Evolutionary conservation across 2,113 vertebrate species (phyloP).

Genomic region (Forbesichthys agassizii): DNA sequence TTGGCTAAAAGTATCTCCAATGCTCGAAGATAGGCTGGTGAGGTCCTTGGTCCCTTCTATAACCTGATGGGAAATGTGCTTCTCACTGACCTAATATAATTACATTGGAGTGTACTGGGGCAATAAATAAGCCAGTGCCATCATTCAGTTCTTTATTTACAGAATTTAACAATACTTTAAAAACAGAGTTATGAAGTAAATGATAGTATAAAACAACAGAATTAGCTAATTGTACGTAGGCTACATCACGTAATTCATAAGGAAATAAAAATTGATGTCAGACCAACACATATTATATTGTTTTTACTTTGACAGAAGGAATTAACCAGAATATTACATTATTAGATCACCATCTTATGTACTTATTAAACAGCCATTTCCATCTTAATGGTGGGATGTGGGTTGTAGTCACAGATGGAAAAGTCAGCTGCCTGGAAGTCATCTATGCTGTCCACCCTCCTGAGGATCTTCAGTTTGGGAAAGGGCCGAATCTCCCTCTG

Average conservation of each 20-base stretch:
- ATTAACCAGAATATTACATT: neutral
- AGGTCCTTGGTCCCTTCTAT: no score
- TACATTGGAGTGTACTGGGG: no score
- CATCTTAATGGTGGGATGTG: constrained; percentile 94
- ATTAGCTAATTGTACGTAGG: neutral
- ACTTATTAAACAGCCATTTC: constrained; percentile 87
- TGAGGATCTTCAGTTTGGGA: constrained; percentile 89
- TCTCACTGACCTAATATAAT: no score
- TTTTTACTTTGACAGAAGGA: neutral
- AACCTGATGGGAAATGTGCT: no score
- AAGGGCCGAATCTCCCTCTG: constrained; percentile 89
- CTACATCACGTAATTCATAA: neutral
- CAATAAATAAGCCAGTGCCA: no score
- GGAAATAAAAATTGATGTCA: neutral
- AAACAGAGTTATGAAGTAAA: neutral
- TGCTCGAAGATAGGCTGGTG: no score
- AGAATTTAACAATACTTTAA: constrained; percentile 9
- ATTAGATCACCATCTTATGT: no score
- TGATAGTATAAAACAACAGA: neutral
- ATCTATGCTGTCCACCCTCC: constrained; percentile 83
- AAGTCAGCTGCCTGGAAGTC: constrained; percentile 91
- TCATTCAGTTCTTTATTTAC: constrained; percentile 44
- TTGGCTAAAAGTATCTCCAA: no score
- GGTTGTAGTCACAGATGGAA: constrained; percentile 88
- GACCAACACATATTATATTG: neutral